Percentiles rank a stretch among this genome's conserved stretches.
These are phyloP conservation scores for Spinibarbus caldwelli DNA, from an alignment of 2,797 vertebrate species.

Conservation along the genomic window DNA sequence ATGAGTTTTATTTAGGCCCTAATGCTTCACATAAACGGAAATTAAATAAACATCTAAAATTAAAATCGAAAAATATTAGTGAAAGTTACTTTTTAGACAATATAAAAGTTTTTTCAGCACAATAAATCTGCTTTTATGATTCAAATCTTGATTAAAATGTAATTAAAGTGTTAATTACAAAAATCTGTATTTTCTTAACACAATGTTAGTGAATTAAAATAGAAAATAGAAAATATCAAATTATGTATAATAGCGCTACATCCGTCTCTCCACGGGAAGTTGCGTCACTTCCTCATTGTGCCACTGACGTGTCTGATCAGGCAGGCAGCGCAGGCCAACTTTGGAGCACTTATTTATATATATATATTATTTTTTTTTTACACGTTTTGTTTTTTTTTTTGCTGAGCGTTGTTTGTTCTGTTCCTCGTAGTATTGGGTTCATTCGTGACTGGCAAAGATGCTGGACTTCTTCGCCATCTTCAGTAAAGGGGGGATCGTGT, in stretches of 20 bases:
- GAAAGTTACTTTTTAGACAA: not conserved
- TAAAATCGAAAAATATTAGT: too few relatives aligned
- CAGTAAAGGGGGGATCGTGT: constrained; percentile 95
- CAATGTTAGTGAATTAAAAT: not conserved
- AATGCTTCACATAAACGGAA: not conserved
- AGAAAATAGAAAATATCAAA: not conserved
- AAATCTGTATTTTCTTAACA: too few relatives aligned
- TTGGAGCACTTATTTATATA: accelerated
- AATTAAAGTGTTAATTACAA: not conserved
- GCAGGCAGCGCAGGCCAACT: constrained; percentile 17
- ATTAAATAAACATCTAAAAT: not conserved
- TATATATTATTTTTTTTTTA: too few relatives aligned
- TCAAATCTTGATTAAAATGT: not conserved
- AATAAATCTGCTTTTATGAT: too few relatives aligned
- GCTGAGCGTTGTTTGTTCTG: constrained; percentile 34
- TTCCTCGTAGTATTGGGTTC: constrained; percentile 21
- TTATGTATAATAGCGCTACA: too few relatives aligned
- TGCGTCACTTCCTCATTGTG: constrained; percentile 71
- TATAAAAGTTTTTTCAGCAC: too few relatives aligned
- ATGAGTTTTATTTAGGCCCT: too few relatives aligned
- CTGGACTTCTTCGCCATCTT: constrained; percentile 98
- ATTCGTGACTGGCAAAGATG: constrained; percentile 78
- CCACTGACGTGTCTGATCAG: constrained; percentile 83
- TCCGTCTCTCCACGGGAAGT: not conserved
- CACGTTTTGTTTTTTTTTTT: not conserved